Conservation (phyloP, 2,113 vertebrate species). For the Cephalopterus ornatus region DNA sequence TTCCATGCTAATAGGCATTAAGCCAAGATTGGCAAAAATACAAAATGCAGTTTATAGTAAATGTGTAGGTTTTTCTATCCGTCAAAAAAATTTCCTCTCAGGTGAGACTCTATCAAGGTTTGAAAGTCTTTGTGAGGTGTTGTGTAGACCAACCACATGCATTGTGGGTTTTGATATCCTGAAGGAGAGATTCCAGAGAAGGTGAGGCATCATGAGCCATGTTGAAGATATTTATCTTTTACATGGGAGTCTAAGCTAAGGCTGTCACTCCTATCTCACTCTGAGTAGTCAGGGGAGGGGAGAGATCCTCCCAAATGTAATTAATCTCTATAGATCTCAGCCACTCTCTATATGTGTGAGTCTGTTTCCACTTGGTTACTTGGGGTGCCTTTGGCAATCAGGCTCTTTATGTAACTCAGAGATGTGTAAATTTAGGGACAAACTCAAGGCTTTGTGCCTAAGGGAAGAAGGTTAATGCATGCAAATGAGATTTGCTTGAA, state of each 20-base stretch:
- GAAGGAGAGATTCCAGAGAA: background rate
- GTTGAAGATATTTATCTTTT: background rate
- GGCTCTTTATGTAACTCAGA: background rate
- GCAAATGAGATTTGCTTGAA: background rate
- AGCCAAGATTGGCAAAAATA: background rate
- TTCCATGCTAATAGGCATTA: background rate
- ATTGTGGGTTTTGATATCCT: background rate
- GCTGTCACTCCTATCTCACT: background rate
- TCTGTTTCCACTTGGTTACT: background rate
- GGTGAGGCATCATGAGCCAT: background rate
- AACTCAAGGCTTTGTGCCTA: background rate
- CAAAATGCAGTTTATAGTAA: slow-evolving; percentile 36
- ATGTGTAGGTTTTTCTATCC: background rate
- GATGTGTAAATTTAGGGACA: background rate
- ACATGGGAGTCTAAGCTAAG: background rate
- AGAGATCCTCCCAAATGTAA: background rate
- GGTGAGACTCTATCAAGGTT: background rate
- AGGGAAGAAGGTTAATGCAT: background rate
- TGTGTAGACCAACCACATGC: background rate
- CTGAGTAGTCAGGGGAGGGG: background rate
- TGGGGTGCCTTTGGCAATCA: background rate
- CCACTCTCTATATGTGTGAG: background rate
- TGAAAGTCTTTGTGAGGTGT: background rate
- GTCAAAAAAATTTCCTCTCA: background rate
- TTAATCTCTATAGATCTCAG: background rate